Conservation (phyloP, 2,797 vertebrate genomes). For the Simalia tracyae region DNA sequence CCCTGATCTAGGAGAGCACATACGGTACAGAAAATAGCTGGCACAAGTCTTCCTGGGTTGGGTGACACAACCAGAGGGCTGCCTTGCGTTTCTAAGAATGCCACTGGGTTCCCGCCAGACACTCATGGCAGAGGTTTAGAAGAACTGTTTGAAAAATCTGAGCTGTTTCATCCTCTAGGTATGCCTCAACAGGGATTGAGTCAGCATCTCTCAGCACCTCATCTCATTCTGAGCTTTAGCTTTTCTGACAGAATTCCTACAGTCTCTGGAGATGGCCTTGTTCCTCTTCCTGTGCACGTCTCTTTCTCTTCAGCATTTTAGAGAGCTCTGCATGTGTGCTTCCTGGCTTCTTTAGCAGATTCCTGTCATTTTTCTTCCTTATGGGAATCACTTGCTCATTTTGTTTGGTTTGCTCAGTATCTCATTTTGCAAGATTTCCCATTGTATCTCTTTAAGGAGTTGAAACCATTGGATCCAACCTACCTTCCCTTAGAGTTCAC, state of each 20-base stretch:
- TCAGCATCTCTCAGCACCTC: neutral
- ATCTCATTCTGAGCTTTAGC: neutral
- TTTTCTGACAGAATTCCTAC: neutral
- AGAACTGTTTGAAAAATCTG: neutral
- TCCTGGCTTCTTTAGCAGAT: neutral
- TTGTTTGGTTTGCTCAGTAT: neutral
- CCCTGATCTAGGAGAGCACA: neutral
- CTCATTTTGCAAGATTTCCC: neutral
- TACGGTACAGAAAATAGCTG: neutral
- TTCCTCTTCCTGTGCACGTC: neutral
- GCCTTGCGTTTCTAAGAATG: neutral
- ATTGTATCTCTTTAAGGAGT: neutral
- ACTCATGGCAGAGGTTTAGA: neutral
- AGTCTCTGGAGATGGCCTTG: neutral
- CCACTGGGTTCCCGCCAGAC: neutral
- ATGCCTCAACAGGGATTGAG: neutral
- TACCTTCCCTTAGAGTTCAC: neutral
- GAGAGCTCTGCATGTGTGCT: neutral
- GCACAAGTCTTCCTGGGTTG: neutral
- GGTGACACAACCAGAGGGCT: neutral
- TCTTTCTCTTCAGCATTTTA: too few relatives aligned
- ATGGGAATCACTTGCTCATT: neutral
- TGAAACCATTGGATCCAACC: neutral
- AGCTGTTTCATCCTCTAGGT: neutral
- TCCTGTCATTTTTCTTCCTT: neutral